Base-by-base conservation (phyloP, 2,797 vertebrate genomes). In the Lophius americanus region DNA sequence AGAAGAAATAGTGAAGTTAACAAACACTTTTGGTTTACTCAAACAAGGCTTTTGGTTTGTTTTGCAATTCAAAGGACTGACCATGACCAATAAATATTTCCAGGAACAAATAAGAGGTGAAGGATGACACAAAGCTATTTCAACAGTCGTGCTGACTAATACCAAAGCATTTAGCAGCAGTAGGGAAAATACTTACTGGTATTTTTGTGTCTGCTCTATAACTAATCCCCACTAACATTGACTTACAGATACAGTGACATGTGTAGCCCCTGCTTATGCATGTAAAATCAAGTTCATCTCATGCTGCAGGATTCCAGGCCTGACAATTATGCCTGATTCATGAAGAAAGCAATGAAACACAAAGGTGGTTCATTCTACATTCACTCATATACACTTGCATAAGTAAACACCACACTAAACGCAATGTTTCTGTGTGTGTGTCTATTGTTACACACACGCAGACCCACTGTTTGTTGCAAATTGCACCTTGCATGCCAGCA, bases 401-500 rank as follows among this genome's bases (percentile, higher is more conserved):
- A 13, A 14, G 35, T 51, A 13, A 13, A n/a, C 12, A 47, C 13
- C 7, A n/a, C 23, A 23, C 23, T 23, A 23, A 23, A 23, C 23
- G 23, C 23, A 23, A 1, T 23, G 23, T 23, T 23, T 23, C 23
- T 23, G 23, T 23, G 23, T 23, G 23, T 23, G 23, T 23, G 23
- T 23, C 23, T 23, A 23, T 23, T 23, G 65, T 74, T 60, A 64
- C 48, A 57, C 50, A 48, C 47, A 39, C 41, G 39, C 11, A 13
- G 36, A 63, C 59, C 57, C 6, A 64, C 62, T 62, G 49, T 41
- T 44, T 43, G 42, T 43, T 42, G 43, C 49, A 73, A 80, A 78
- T 11, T 82, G 59, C 47, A 68, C 74, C 82, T 61, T 83, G 61
- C 77, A 64, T 76, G 59, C 58, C 68, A 79, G 65, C 90, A 73